Evolutionary conservation across 1,140 invertebrate genomes (phyloP).

Genomic region (Platyscapa corneri): DNA sequence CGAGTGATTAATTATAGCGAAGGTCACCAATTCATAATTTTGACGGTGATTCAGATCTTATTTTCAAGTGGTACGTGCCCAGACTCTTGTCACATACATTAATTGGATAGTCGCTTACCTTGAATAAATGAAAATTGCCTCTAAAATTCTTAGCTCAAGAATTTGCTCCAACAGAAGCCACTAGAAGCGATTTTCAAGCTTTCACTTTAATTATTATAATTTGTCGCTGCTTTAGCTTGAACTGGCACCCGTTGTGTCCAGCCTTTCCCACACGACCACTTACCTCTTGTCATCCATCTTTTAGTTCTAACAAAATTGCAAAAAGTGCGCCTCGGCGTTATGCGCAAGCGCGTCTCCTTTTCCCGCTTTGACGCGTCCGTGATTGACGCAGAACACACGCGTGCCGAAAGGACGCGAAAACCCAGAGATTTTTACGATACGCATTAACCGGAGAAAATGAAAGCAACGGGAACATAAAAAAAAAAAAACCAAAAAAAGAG

Average conservation of each 20-base stretch:
- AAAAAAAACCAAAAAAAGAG: neutral
- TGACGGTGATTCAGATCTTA: neutral
- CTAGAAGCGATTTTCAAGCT: neutral
- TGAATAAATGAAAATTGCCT: neutral
- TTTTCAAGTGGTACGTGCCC: neutral
- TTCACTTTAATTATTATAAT: slow-evolving; percentile 19
- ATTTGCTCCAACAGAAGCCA: neutral
- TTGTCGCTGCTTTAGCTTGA: neutral
- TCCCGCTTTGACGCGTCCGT: neutral
- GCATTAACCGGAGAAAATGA: too few species aligned
- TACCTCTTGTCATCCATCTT: neutral
- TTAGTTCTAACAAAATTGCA: neutral
- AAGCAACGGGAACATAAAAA: neutral
- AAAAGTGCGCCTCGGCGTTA: neutral
- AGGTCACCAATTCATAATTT: neutral
- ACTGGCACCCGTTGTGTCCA: neutral
- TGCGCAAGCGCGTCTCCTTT: neutral
- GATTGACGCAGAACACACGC: neutral
- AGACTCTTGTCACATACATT: neutral
- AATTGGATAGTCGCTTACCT: neutral
- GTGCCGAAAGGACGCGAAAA: neutral
- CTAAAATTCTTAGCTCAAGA: neutral
- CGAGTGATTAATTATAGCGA: neutral
- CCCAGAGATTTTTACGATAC: too few species aligned
- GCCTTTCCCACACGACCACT: neutral